Percentiles rank a stretch among this genome's conserved stretches.
phyloP scores from a whole-genome alignment of 2,113 vertebrate genomes.

The Oxygymnocypris stewartii region DNA sequence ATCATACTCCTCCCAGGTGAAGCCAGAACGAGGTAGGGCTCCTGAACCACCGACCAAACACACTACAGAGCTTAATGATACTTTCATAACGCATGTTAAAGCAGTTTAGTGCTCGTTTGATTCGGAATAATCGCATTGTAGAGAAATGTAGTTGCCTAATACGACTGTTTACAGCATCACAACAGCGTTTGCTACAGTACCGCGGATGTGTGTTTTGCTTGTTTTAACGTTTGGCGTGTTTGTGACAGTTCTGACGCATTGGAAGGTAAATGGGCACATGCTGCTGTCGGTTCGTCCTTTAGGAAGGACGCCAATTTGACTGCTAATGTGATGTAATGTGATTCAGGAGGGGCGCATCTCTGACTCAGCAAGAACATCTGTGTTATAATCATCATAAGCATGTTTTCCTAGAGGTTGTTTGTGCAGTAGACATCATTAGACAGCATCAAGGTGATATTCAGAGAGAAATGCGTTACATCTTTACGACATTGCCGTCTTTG shows the following conservation, averaged over 20 bases:
- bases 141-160: neutral
- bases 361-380: slow-evolving; percentile 1
- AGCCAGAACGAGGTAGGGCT: slow-evolving; percentile 54
- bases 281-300: slow-evolving; percentile 52
- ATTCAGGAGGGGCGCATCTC: slow-evolving; percentile 45
- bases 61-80: neutral
- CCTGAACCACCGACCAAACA: neutral
- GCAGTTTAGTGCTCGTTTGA: neutral
- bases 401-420: neutral
- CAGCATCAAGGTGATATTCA: slow-evolving; percentile 14
- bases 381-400: neutral
- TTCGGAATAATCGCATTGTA: neutral
- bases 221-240: neutral
- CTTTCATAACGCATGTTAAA: neutral
- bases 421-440: neutral
- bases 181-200: neutral
- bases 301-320: slow-evolving; percentile 49
- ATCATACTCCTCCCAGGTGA: slow-evolving; percentile 64
- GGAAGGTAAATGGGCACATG: slow-evolving; percentile 30
- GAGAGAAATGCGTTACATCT: slow-evolving; percentile 3
- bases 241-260: slow-evolving; percentile 6
- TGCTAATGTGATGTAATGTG: slow-evolving; percentile 53
- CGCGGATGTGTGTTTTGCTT: neutral
- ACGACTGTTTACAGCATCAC: slow-evolving; percentile 7
- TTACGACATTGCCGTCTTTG: slow-evolving; percentile 27